These are phyloP conservation scores for Cyprinodon tularosa DNA, from an alignment of 2,113 vertebrate genomes.

Conservation along the genomic window DNA sequence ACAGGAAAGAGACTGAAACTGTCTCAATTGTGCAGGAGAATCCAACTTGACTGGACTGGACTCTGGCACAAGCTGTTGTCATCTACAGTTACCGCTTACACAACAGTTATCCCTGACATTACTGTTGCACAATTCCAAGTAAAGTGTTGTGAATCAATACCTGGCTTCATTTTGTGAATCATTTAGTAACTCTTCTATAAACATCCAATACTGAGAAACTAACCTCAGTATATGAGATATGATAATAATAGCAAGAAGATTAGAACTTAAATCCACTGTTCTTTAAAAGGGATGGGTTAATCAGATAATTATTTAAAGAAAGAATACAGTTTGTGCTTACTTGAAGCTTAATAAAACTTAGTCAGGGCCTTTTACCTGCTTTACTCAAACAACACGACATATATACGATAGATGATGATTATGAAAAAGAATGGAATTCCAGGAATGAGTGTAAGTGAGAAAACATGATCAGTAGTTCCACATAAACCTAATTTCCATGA, in stretches of 20 bases:
- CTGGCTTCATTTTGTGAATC: conserved; percentile 16
- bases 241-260: not conserved
- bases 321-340: not conserved
- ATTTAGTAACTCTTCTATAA: not conserved
- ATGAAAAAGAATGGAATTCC: not conserved
- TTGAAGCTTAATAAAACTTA: not conserved
- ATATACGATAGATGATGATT: not conserved
- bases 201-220: not conserved
- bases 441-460: not conserved
- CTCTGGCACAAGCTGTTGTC: conserved; percentile 39
- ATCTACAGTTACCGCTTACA: conserved; percentile 36
- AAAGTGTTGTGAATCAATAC: conserved; percentile 20
- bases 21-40: conserved; percentile 31
- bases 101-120: conserved; percentile 33
- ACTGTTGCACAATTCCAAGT: conserved; percentile 39
- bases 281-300: not conserved
- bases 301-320: not conserved
- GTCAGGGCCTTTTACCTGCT: not conserved
- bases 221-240: not conserved
- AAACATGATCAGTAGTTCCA: not conserved
- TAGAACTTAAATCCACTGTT: not conserved
- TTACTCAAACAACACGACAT: not conserved
- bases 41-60: conserved; percentile 35
- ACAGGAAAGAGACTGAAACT: conserved; percentile 7
- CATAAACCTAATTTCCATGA: not conserved